Base-by-base conservation (phyloP, 2,113 vertebrate genomes). In the Maccullochella peelii region DNA sequence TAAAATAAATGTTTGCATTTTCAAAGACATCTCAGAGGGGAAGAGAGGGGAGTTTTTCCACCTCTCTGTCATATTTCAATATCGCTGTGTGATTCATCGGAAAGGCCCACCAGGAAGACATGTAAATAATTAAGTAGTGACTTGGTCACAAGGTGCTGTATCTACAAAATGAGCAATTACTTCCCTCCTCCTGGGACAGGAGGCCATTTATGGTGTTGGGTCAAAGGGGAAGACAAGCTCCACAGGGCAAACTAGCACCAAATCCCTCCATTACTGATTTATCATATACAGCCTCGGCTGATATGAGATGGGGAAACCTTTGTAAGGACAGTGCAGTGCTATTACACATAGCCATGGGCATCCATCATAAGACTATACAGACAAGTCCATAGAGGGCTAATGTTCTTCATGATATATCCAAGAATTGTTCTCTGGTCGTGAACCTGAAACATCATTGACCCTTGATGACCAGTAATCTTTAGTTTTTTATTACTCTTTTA, bases 91-190 rank as follows among this genome's bases (percentile, higher is more conserved):
- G 91, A 95, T 96, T 95, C 96, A 94, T 85, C 89, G 94, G 94
- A 92, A 94, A 94, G 93, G 96, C 93, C 95, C 96, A 95, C 95
- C 94, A 85, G 95, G 95, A 94, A 94, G 71, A 90, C 94, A 94
- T 95, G 95, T 96, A 96, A 98, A 97, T 98, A 97, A 97, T 98
- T 97, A 96, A 98, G 95, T 95, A 96, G 96, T 89, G 95, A 95
- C 95, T 96, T 95, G 94, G 96, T 96, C 95, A 94, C 95, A 90
- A 96, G 96, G 95, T 94, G 91, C 93, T 94, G 95, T 95, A 94
- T 96, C 93, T 96, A 96, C 96, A 97, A 96, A 98, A 97, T 96
- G 96, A 97, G 95, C 96, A 97, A 98, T 98, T 97, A 96, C 94
- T 94, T 95, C 94, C 76, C 77, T 86, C 91, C 97, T 95, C 94